Evolutionary conservation across 2,797 vertebrate genomes (phyloP).

Genomic region (Dendrocincla fuliginosa): DNA sequence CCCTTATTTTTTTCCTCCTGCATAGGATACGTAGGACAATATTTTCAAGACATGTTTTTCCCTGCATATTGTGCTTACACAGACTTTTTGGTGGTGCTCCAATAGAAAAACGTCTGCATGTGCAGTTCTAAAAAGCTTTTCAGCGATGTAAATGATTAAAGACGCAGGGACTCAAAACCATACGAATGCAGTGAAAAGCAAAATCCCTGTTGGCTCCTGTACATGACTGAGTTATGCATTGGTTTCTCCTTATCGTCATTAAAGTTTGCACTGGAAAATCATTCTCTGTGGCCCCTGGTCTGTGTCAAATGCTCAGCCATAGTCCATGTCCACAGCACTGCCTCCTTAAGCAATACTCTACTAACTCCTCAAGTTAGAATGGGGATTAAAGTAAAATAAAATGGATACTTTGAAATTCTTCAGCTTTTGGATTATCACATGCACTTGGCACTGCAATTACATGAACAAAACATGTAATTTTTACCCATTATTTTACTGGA

Average conservation of each 20-base stretch:
- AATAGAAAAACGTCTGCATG: constrained; percentile 42
- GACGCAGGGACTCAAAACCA: constrained; percentile 40
- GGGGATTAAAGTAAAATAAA: neutral
- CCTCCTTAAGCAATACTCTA: neutral
- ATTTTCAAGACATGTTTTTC: constrained; percentile 46
- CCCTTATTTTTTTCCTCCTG: neutral
- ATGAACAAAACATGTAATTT: neutral
- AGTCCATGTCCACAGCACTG: neutral
- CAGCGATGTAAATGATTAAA: constrained; percentile 63
- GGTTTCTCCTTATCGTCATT: constrained; percentile 29
- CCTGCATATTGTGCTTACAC: constrained; percentile 49
- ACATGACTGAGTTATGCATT: constrained; percentile 16
- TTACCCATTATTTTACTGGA: neutral
- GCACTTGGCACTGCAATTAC: neutral
- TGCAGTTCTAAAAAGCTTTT: constrained; percentile 66
- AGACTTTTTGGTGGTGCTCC: constrained; percentile 48
- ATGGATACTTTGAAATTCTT: neutral
- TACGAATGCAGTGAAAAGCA: constrained; percentile 26
- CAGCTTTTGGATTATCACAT: neutral
- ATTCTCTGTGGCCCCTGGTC: neutral
- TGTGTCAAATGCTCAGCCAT: neutral
- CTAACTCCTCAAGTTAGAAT: neutral
- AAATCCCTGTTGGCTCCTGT: constrained; percentile 32
- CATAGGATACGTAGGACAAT: constrained; percentile 18
- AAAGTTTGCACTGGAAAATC: constrained; percentile 16